Conservation (phyloP, 2,113 vertebrate species). For the Ursus arctos region DNA sequence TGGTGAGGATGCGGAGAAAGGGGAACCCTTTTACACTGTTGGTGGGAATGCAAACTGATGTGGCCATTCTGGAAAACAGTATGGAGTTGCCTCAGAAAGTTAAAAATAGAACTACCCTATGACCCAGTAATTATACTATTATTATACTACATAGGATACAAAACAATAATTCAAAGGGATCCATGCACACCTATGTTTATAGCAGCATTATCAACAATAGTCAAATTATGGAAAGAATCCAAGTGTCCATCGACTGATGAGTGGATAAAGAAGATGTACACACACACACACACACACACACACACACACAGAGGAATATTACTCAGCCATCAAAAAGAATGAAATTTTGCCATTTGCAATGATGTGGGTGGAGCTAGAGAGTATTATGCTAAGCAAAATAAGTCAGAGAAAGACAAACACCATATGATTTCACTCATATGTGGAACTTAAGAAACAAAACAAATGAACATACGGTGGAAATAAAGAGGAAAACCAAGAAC, state of each 20-base stretch:
- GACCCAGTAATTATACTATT: neutral
- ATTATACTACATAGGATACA: neutral
- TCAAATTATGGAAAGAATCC: neutral
- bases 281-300: neutral
- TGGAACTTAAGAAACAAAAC: neutral
- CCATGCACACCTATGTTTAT: neutral
- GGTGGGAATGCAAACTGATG: neutral
- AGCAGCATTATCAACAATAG: neutral
- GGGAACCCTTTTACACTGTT: neutral
- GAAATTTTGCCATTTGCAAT: neutral
- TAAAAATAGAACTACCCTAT: neutral
- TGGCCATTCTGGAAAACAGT: neutral
- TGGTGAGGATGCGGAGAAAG: neutral
- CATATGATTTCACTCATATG: neutral
- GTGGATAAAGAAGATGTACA: neutral
- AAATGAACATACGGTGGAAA: neutral
- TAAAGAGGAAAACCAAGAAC: neutral
- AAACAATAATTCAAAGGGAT: neutral
- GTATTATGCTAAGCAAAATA: neutral
- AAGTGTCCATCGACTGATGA: neutral
- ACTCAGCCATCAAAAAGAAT: neutral
- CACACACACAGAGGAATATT: neutral
- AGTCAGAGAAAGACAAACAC: neutral
- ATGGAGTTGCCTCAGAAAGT: neutral
- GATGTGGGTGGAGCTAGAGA: neutral